Evolutionary conservation across 2,113 vertebrate species (phyloP).

Genomic region (Mustela nigripes): DNA sequence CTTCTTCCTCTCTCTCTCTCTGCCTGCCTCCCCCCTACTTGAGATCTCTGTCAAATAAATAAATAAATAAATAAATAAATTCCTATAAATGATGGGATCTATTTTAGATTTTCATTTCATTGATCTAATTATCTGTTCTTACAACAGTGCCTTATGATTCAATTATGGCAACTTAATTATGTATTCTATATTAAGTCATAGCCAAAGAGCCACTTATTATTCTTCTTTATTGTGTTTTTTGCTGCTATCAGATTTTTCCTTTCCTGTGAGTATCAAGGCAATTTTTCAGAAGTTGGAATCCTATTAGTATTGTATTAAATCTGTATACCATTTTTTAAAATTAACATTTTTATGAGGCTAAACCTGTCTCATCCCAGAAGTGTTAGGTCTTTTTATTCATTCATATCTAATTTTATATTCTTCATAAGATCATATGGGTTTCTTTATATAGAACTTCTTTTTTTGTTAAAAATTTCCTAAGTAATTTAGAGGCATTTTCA

Average conservation of each 20-base stretch:
- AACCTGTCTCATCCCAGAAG: neutral
- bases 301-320: neutral
- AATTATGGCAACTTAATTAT: neutral
- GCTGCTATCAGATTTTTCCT: neutral
- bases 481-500: neutral
- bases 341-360: neutral
- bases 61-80: neutral
- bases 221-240: neutral
- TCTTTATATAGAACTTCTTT: neutral
- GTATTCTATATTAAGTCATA: neutral
- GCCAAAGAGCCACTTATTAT: neutral
- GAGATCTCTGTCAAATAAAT: neutral
- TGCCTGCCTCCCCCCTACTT: no score
- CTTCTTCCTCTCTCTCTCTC: no score
- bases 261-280: neutral
- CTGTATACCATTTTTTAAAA: neutral
- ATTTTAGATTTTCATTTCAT: neutral
- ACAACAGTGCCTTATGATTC: neutral
- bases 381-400: neutral
- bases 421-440: neutral
- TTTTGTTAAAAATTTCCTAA: neutral
- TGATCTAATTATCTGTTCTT: neutral
- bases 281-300: neutral
- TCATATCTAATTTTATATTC: neutral
- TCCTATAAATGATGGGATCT: neutral